Base-by-base conservation (phyloP, 2,113 vertebrate genomes). In the Donacobius atricapilla region DNA sequence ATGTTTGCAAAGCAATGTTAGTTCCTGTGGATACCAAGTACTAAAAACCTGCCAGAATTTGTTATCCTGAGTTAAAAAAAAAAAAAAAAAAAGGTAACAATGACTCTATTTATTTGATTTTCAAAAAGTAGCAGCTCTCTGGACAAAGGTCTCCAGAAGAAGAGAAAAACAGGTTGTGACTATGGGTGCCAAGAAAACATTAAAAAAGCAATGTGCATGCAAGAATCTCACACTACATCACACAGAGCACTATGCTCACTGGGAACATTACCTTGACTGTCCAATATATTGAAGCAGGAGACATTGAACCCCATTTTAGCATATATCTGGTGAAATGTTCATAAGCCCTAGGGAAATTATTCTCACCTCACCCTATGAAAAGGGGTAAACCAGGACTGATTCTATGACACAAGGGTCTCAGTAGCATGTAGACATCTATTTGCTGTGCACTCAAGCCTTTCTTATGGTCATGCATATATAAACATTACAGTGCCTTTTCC, bases 381-480 rank as follows among this genome's bases (percentile, higher is more conserved):
- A 54, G 4, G 10, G 11, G 51, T 23, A 58, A 83, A 81, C 23
- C 50, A 42, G 45, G 58, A 42, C 31, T 30, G 15, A 9, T n/a
- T 61, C 60, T 86, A 13, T 23, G 40, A 37, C 31, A 14, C 24
- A 17, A 11, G 5, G 28, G 12, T 37, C 31, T 42, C 76, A 72
- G 48, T 44, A 54, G 22, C 61, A 76, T 0, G 0, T 1, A 37
- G 56, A 20, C 39, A 27, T 12, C 2, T 21, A 11, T 40, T 64
- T 47, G 30, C 58, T 60, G 11, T 24, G 44, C 21, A 10, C 39
- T 68, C 25, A 16, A 64, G 8, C 9, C 40, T 89, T 25, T 33
- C 64, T 33, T 28, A 31, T 23, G 22, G 22, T 35, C 27, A 27
- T 9, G 9, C 6, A 9, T 13, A 39, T 9, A 33, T 8, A 33